A percentile compares a stretch with the other conserved stretches of the same genome.
Evolutionary conservation across 2,888 invertebrate species (phyloP).

Genomic region (Sepiola atlantica): DNA sequence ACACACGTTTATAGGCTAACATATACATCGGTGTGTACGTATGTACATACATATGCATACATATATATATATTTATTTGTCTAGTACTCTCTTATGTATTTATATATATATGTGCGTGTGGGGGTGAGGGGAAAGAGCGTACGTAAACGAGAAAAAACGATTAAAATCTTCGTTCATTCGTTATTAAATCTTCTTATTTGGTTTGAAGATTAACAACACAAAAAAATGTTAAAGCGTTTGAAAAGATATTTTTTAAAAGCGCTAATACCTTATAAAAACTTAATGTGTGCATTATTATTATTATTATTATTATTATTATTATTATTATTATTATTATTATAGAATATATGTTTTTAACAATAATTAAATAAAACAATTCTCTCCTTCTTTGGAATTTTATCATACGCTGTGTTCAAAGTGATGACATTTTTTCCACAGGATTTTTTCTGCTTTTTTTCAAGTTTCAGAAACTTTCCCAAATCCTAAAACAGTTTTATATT

Average conservation of each 20-base stretch:
- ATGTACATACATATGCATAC: neutral
- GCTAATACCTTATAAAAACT: neutral
- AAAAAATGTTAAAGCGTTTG: neutral
- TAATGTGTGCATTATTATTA: too few species aligned
- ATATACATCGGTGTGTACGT: neutral
- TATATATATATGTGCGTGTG: too few species aligned
- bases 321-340: neutral
- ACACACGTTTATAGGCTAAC: rapidly evolving
- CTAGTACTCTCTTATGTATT: too few species aligned
- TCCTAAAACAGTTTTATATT: neutral
- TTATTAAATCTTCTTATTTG: conserved; percentile 9
- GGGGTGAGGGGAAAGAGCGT: too few species aligned
- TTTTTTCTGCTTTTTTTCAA: neutral
- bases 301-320: too few species aligned
- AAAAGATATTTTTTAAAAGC: neutral
- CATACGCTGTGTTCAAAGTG: neutral
- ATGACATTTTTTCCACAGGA: neutral
- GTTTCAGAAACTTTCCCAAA: neutral
- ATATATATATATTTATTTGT: neutral
- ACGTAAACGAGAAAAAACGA: neutral
- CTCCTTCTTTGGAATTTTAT: neutral
- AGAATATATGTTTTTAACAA: neutral
- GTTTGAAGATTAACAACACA: neutral
- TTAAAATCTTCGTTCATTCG: neutral
- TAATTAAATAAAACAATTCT: neutral